phyloP scores from a whole-genome alignment of 2,797 vertebrate species.

The Euthynnus affinis region DNA sequence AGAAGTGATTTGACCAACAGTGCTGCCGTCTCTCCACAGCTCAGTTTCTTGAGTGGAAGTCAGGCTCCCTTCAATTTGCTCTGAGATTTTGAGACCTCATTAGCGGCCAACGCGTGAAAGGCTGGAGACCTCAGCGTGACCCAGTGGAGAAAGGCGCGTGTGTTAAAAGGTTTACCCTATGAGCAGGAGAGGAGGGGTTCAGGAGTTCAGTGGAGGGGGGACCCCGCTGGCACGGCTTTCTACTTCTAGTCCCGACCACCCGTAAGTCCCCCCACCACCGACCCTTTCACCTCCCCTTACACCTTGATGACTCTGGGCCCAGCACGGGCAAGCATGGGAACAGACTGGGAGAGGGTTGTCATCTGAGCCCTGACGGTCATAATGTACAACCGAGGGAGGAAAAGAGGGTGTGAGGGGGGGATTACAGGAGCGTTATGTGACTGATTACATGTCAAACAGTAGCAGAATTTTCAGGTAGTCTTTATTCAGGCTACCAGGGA shows the following conservation, averaged over 20 bases:
- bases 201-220: conserved; percentile 70
- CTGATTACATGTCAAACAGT: conserved; percentile 33
- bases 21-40: conserved; percentile 40
- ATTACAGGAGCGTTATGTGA: conserved; percentile 24
- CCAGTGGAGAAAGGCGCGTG: conserved; percentile 72
- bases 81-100: conserved; percentile 79
- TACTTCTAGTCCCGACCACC: conserved; percentile 51
- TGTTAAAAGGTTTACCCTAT: conserved; percentile 72
- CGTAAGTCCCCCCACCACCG: conserved; percentile 23
- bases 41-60: conserved; percentile 62
- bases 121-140: conserved; percentile 77
- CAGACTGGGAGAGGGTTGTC: conserved; percentile 28
- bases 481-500: conserved; percentile 5
- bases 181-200: conserved; percentile 66
- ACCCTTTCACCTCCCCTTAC: conserved; percentile 33
- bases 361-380: conserved; percentile 35
- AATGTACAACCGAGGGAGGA: conserved; percentile 7
- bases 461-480: not conserved
- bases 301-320: conserved; percentile 44
- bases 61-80: conserved; percentile 73
- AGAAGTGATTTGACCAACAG: conserved; percentile 66
- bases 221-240: conserved; percentile 62
- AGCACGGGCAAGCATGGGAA: conserved; percentile 33
- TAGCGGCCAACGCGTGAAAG: conserved; percentile 82
- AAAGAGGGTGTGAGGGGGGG: conserved; percentile 24